phyloP scores from a whole-genome alignment of 2,797 vertebrate genomes.

The Trematomus bernacchii region DNA sequence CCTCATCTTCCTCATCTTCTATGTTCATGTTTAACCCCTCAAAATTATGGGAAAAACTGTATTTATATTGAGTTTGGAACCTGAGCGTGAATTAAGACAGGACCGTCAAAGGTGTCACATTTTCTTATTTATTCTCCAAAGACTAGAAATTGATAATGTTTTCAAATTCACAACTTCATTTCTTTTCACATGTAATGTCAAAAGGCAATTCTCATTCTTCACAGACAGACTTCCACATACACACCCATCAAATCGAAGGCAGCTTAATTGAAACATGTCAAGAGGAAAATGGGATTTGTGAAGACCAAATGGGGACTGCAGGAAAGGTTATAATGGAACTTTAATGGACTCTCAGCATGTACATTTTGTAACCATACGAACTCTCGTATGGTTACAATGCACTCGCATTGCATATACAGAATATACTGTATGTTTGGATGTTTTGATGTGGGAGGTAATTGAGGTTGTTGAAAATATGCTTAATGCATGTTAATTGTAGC shows the following conservation, averaged over 20 bases:
- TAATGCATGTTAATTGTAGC: not conserved
- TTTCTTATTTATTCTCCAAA: not conserved
- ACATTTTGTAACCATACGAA: constrained; percentile 2
- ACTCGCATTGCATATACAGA: not conserved
- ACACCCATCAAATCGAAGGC: not conserved
- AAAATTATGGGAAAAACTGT: not conserved
- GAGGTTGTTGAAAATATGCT: not conserved
- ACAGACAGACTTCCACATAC: not conserved
- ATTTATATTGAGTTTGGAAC: no score
- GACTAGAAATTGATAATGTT: constrained; percentile 1
- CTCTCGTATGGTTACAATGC: no score
- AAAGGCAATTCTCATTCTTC: not conserved
- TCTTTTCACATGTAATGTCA: constrained; percentile 3
- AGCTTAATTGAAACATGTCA: constrained; percentile 50
- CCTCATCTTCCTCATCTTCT: not conserved
- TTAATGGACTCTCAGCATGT: constrained; percentile 27
- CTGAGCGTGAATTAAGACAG: no score
- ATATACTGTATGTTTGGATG: not conserved
- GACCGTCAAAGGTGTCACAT: not conserved
- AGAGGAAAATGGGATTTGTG: constrained; percentile 46
- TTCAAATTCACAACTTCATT: not conserved
- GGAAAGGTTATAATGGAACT: constrained; percentile 22
- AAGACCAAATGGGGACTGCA: constrained; percentile 21
- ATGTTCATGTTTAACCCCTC: not conserved
- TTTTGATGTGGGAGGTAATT: not conserved